Evolutionary conservation across 2,888 invertebrate species (phyloP).

Genomic region (Acholoe squamosa): DNA sequence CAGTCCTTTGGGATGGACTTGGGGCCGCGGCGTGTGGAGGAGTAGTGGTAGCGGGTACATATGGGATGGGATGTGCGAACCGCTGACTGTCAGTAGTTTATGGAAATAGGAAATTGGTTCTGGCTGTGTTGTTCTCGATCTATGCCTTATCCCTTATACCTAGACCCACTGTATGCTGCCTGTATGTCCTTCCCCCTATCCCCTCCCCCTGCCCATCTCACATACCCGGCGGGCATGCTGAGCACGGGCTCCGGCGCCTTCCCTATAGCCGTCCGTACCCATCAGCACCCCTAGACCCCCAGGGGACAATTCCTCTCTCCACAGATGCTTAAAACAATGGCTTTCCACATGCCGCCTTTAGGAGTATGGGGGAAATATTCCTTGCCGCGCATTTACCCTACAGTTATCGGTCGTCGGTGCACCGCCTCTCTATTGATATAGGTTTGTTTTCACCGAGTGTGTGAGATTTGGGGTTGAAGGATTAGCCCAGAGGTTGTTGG

Average conservation of each 20-base stretch:
- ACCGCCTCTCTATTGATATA: constrained; percentile 1
- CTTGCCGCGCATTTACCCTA: too few relatives aligned
- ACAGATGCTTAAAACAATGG: constrained; percentile 12
- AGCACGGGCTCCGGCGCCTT: neutral
- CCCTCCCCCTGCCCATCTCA: too few relatives aligned
- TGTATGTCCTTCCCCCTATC: too few relatives aligned
- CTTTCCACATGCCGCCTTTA: neutral
- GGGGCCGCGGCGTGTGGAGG: too few relatives aligned
- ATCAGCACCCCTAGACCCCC: neutral
- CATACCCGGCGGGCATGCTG: too few relatives aligned
- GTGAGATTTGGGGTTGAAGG: too few relatives aligned
- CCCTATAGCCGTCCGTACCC: neutral
- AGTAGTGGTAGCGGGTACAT: neutral
- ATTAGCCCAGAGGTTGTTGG: neutral
- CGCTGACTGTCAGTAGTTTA: constrained; percentile 36
- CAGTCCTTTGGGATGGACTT: neutral
- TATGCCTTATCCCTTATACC: neutral
- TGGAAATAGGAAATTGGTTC: constrained; percentile 45
- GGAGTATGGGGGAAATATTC: too few relatives aligned
- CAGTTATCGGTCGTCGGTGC: neutral
- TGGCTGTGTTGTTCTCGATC: neutral
- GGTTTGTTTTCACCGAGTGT: neutral
- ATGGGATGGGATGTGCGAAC: neutral
- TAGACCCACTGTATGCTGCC: too few relatives aligned
- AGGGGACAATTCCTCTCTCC: neutral